phyloP scores from a whole-genome alignment of 2,797 vertebrate species.

The Pempheris klunzingeri region DNA sequence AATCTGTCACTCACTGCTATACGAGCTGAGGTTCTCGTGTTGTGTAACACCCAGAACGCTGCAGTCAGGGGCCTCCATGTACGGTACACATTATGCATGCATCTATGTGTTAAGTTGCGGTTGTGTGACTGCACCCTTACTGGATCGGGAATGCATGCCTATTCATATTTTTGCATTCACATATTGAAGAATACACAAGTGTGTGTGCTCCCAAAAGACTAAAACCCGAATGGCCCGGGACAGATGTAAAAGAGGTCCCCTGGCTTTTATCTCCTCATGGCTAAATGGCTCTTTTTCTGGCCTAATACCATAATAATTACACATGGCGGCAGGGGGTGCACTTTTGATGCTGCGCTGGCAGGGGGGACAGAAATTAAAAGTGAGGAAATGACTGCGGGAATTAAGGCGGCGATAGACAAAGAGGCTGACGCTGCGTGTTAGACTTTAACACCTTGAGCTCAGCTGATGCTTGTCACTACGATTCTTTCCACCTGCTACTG shows the following conservation, averaged over 20 bases:
- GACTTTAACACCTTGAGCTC: constrained; percentile 75
- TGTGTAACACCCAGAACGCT: constrained; percentile 33
- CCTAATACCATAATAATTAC: constrained; percentile 89
- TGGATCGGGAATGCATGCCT: background rate
- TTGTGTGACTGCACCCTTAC: constrained; percentile 8
- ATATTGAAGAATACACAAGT: constrained; percentile 1
- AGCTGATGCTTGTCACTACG: constrained; percentile 75
- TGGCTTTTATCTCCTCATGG: constrained; percentile 79
- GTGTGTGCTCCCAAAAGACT: constrained; percentile 14
- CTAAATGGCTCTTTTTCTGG: constrained; percentile 79
- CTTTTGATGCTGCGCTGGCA: constrained; percentile 71
- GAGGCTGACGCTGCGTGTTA: constrained; percentile 69
- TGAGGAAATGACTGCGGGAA: constrained; percentile 82
- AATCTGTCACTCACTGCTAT: constrained; percentile 55
- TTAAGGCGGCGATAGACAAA: constrained; percentile 82
- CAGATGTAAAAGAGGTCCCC: constrained; percentile 43
- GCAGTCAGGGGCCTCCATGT: background rate
- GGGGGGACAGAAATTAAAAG: constrained; percentile 80
- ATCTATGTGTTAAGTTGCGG: background rate
- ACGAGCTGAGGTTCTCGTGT: constrained; percentile 40
- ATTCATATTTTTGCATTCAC: background rate
- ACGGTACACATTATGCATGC: background rate
- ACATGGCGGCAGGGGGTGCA: constrained; percentile 78
- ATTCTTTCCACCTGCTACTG: constrained; percentile 76
- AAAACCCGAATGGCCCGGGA: constrained; percentile 29